A percentile compares a stretch with the other conserved stretches of the same genome.
These are phyloP conservation scores for Macrosiphum euphorbiae DNA, from an alignment of 2,888 invertebrate species.

Conservation along the genomic window DNA sequence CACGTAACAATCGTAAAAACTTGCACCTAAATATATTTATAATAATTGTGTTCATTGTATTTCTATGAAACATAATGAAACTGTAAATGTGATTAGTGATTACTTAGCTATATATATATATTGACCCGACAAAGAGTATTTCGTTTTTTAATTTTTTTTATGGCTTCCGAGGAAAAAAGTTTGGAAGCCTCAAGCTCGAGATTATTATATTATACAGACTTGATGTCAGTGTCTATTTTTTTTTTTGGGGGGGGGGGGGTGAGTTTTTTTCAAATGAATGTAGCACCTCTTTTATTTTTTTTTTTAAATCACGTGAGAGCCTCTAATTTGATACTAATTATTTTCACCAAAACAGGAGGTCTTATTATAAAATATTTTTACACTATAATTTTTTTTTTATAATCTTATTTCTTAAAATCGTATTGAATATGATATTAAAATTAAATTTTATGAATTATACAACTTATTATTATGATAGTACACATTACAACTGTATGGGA, in stretches of 20 bases:
- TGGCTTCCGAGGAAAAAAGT: not conserved
- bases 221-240: not conserved
- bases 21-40: not conserved
- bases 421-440: not conserved
- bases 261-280: not conserved
- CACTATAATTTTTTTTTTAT: not conserved
- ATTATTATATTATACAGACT: not conserved
- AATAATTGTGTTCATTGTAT: not conserved
- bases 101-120: not conserved
- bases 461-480: not conserved
- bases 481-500: not conserved
- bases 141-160: not conserved
- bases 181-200: not conserved
- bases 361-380: not conserved
- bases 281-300: not conserved
- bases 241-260: not conserved
- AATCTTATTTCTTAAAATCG: not conserved
- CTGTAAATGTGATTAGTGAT: not conserved
- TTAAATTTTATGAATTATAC: not conserved
- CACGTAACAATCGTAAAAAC: not conserved
- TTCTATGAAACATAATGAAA: not conserved
- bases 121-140: not conserved
- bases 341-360: not conserved
- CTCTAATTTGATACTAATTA: not conserved
- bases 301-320: not conserved